Conservation (phyloP, 1,140 invertebrate species). For the Planococcus citri region DNA sequence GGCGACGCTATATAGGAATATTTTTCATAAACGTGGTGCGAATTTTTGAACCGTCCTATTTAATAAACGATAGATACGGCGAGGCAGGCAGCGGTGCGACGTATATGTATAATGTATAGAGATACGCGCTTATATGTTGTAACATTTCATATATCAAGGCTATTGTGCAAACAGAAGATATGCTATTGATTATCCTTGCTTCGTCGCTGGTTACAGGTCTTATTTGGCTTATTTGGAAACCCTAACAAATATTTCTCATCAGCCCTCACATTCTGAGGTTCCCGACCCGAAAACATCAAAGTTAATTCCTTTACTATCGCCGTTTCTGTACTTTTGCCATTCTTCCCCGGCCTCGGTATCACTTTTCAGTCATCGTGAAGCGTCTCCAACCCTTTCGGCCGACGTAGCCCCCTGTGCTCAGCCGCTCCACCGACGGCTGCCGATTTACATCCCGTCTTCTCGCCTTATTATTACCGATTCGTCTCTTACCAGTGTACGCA, state of each 20-base stretch:
- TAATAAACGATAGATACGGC: neutral
- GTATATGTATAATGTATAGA: too few species aligned
- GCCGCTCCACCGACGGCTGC: too few species aligned
- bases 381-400: neutral
- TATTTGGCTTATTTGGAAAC: neutral
- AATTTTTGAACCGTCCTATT: neutral
- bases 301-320: neutral
- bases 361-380: neutral
- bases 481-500: slow-evolving; percentile 3
- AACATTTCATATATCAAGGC: slow-evolving; percentile 1
- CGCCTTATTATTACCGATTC: slow-evolving; percentile 1
- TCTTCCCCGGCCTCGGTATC: neutral
- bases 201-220: neutral
- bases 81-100: too few species aligned
- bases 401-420: neutral
- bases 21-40: too few species aligned
- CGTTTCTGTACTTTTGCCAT: neutral
- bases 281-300: neutral
- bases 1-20: too few species aligned
- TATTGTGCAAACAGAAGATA: neutral
- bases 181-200: neutral
- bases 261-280: neutral
- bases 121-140: neutral
- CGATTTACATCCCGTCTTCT: neutral
- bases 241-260: neutral